Conservation (phyloP, 2,888 invertebrate species). For the Cataglyphis cursor region DNA sequence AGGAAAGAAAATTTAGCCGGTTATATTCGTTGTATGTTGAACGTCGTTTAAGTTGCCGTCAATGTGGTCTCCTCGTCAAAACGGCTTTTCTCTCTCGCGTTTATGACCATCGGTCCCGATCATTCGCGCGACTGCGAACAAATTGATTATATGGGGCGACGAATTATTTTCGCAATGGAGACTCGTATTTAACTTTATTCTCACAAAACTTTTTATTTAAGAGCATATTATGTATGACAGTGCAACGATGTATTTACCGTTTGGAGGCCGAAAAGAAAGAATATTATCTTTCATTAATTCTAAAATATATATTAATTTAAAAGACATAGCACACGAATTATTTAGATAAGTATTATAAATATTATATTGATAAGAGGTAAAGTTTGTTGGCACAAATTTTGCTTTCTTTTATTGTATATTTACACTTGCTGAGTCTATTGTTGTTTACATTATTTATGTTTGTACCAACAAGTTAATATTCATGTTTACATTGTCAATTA, state of each 20-base stretch:
- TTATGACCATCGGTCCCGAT: constrained; percentile 42
- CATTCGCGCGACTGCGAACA: constrained; percentile 30
- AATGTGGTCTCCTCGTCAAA: constrained; percentile 32
- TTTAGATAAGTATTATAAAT: background rate
- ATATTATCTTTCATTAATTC: background rate
- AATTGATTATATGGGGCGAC: constrained; percentile 20
- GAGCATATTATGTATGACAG: background rate
- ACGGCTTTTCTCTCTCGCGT: constrained; percentile 24
- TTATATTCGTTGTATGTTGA: constrained; percentile 32
- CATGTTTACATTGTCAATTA: constrained; percentile 29
- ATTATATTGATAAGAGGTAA: background rate
- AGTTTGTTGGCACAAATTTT: background rate
- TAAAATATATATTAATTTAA: background rate
- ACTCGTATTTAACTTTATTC: constrained; percentile 29
- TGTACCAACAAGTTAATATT: background rate
- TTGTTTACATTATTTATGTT: background rate
- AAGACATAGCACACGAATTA: background rate
- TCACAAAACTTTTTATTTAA: background rate
- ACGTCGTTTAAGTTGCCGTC: constrained; percentile 38
- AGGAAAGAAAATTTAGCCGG: constrained; percentile 20
- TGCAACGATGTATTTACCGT: background rate
- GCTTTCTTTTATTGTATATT: background rate
- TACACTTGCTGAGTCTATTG: background rate
- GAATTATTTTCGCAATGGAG: constrained; percentile 32
- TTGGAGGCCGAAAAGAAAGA: background rate